Percentiles rank a stretch among this genome's conserved stretches.
phyloP scores from a whole-genome alignment of 2,888 invertebrate genomes.

The Platynereis dumerilii region DNA sequence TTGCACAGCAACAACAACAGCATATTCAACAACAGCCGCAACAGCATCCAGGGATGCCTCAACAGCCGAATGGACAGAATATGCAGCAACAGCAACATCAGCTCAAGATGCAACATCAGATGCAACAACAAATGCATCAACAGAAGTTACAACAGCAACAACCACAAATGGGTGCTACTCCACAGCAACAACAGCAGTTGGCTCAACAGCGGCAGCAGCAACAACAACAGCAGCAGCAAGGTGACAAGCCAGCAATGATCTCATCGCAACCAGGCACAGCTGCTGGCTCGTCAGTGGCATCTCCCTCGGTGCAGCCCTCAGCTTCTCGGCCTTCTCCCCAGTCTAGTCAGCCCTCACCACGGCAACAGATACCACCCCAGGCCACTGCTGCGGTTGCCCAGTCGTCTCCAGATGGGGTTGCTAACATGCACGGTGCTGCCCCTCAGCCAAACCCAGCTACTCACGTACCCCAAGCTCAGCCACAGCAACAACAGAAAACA shows the following conservation, averaged over 20 bases:
- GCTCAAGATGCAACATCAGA: neutral
- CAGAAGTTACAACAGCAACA: neutral
- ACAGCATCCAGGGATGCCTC: neutral
- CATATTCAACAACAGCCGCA: neutral
- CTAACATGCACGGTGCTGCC: neutral
- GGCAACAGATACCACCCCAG: constrained; percentile 3
- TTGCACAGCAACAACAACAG: neutral
- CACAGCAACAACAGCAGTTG: neutral
- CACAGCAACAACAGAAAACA: constrained; percentile 1
- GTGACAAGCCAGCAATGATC: neutral
- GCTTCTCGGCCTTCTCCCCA: neutral
- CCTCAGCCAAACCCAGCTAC: neutral
- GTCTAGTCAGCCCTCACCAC: constrained; percentile 10
- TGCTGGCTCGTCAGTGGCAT: neutral
- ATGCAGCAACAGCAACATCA: neutral
- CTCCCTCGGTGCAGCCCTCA: neutral
- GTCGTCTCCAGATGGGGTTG: neutral
- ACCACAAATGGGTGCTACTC: too few relatives aligned
- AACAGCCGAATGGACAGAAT: neutral
- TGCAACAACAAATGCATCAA: neutral
- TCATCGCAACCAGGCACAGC: constrained; percentile 3
- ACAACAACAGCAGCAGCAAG: neutral
- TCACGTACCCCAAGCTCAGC: neutral
- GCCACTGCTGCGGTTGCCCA: neutral
- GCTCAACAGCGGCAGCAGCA: neutral